Conservation (phyloP, 2,888 invertebrate species). For the Drosophila maculinotata region DNA sequence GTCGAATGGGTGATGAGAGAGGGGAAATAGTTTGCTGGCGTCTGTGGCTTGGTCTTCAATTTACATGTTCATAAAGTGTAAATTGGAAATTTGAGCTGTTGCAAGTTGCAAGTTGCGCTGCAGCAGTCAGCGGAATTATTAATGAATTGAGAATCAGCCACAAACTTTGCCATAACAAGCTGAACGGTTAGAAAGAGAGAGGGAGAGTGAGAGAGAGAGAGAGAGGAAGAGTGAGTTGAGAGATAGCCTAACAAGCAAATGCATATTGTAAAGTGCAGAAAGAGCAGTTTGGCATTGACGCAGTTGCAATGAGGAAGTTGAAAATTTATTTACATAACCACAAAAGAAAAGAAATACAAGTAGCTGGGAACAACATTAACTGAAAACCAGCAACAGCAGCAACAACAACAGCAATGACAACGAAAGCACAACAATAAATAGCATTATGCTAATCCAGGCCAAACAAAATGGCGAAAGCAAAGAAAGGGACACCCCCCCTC, state of each 20-base stretch:
- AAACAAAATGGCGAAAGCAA: constrained; percentile 79
- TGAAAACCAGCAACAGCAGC: constrained; percentile 48
- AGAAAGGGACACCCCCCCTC: constrained; percentile 51
- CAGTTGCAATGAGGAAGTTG: constrained; percentile 65
- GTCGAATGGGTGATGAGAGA: background rate
- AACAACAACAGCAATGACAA: constrained; percentile 50
- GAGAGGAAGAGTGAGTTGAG: constrained; percentile 6
- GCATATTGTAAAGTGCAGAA: constrained; percentile 38
- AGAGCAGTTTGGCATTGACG: constrained; percentile 35
- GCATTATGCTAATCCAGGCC: constrained; percentile 81
- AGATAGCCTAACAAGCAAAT: constrained; percentile 41
- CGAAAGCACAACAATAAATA: constrained; percentile 80
- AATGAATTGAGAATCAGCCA: constrained; percentile 73
- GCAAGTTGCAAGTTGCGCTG: constrained; percentile 33
- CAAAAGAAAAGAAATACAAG: constrained; percentile 68
- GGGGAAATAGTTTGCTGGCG: constrained; percentile 27
- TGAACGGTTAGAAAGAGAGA: background rate
- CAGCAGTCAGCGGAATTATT: constrained; percentile 59
- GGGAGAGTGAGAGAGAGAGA: background rate
- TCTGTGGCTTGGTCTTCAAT: constrained; percentile 55
- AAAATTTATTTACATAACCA: constrained; percentile 71
- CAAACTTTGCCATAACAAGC: constrained; percentile 61
- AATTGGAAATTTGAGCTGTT: constrained; percentile 66
- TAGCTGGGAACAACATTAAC: constrained; percentile 70
- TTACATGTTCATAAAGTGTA: constrained; percentile 73